A percentile compares a stretch with the other conserved stretches of the same genome.
These are phyloP conservation scores for Ceyx melanurus DNA, from an alignment of 2,113 vertebrate genomes.

Conservation along the genomic window DNA sequence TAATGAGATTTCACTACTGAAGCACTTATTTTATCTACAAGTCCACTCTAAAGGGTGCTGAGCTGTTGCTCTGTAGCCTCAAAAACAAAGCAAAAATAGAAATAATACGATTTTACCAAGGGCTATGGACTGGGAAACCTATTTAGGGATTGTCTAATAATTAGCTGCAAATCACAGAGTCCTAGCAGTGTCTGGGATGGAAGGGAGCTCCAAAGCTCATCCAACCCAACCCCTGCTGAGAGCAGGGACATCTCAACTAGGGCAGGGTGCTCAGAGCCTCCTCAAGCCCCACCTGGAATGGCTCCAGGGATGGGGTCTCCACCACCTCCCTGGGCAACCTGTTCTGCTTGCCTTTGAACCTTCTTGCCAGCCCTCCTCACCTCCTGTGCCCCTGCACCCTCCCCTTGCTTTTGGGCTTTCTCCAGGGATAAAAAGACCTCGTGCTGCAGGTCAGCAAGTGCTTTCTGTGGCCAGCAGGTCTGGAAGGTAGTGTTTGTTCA, in stretches of 20 bases:
- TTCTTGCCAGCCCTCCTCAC: neutral
- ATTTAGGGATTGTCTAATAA: neutral
- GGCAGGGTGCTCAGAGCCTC: too few relatives aligned
- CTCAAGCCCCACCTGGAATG: too few relatives aligned
- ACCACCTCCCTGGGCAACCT: too few relatives aligned
- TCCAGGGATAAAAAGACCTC: neutral
- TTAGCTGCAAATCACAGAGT: neutral
- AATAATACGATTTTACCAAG: too few relatives aligned
- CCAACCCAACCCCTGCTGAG: too few relatives aligned
- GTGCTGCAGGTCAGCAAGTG: neutral
- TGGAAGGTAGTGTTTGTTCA: neutral
- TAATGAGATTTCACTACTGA: neutral
- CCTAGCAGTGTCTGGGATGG: too few relatives aligned
- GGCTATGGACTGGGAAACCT: neutral
- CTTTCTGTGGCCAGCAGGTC: neutral
- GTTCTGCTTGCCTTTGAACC: neutral
- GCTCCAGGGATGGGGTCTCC: too few relatives aligned
- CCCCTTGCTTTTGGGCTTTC: neutral
- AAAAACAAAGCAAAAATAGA: neutral
- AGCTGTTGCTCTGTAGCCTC: neutral
- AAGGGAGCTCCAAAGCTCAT: too few relatives aligned
- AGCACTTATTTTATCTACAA: neutral
- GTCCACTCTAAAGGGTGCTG: neutral
- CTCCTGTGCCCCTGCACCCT: neutral
- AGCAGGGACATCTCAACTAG: too few relatives aligned